Evolutionary conservation across 2,797 vertebrate species (phyloP).

Genomic region (Propithecus perrieri): DNA sequence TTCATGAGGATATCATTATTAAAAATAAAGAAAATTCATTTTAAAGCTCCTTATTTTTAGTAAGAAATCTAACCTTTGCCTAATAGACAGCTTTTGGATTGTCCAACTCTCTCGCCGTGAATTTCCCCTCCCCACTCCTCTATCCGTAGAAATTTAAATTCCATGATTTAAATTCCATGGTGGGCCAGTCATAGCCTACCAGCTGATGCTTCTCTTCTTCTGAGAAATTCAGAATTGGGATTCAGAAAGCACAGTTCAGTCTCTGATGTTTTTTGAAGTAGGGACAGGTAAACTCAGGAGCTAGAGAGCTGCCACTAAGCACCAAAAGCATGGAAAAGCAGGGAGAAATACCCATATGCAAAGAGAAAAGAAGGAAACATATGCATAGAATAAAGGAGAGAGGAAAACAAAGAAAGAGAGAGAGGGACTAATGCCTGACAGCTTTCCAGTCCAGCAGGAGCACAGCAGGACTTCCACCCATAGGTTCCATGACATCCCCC

Average conservation of each 20-base stretch:
- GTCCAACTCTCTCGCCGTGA: background rate
- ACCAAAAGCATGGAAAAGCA: background rate
- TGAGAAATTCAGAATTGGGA: background rate
- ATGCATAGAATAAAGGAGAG: background rate
- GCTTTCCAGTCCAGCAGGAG: background rate
- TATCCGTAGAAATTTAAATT: background rate
- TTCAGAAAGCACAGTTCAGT: background rate
- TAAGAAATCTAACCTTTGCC: background rate
- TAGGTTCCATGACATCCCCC: background rate
- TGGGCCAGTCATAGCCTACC: background rate
- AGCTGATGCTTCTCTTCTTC: background rate
- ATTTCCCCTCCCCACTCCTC: background rate
- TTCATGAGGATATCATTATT: background rate
- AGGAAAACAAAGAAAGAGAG: background rate
- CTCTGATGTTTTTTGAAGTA: background rate
- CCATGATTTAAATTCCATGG: background rate
- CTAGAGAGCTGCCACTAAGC: background rate
- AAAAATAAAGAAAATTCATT: constrained; percentile 19
- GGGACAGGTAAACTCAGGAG: background rate
- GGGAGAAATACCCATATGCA: background rate
- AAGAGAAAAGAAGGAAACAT: background rate
- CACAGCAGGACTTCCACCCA: background rate
- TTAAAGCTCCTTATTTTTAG: constrained; percentile 20
- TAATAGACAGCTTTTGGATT: background rate
- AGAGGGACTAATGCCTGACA: background rate